These are phyloP conservation scores for Phataginus tetradactyla DNA, from an alignment of 2,797 vertebrate species.

Conservation along the genomic window DNA sequence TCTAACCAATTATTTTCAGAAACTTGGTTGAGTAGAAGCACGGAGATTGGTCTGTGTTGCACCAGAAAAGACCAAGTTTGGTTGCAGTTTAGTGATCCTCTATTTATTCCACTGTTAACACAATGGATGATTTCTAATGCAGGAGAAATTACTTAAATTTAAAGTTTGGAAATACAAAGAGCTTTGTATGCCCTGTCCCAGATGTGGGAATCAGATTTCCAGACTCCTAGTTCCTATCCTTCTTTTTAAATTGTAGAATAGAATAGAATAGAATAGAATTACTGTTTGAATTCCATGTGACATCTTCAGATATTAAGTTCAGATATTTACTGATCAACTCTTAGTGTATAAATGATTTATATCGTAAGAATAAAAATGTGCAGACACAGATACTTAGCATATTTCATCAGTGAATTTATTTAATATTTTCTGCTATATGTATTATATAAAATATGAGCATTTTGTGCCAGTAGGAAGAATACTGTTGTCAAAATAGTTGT, in stretches of 20 bases:
- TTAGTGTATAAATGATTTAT: neutral
- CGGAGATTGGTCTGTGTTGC: neutral
- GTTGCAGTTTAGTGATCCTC: neutral
- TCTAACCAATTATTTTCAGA: neutral
- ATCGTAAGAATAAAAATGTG: neutral
- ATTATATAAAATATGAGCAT: neutral
- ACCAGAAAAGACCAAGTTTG: neutral
- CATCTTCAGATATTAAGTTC: too few relatives aligned
- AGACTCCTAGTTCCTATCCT: too few relatives aligned
- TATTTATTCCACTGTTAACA: neutral
- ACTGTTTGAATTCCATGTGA: too few relatives aligned
- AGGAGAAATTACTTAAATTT: neutral
- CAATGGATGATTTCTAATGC: neutral
- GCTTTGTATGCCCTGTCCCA: too few relatives aligned
- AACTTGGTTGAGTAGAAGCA: neutral
- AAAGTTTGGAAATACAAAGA: neutral
- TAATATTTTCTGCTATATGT: neutral
- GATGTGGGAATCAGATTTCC: too few relatives aligned
- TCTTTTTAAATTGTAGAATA: too few relatives aligned
- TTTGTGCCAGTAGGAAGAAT: neutral
- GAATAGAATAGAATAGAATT: too few relatives aligned
- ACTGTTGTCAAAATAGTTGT: neutral
- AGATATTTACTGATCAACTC: neutral
- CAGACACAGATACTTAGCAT: neutral
- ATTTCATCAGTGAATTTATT: neutral